Percentiles rank a stretch among this genome's conserved stretches.
Evolutionary conservation across 2,888 invertebrate genomes (phyloP).

Genomic region (Pandemis cinnamomeana): DNA sequence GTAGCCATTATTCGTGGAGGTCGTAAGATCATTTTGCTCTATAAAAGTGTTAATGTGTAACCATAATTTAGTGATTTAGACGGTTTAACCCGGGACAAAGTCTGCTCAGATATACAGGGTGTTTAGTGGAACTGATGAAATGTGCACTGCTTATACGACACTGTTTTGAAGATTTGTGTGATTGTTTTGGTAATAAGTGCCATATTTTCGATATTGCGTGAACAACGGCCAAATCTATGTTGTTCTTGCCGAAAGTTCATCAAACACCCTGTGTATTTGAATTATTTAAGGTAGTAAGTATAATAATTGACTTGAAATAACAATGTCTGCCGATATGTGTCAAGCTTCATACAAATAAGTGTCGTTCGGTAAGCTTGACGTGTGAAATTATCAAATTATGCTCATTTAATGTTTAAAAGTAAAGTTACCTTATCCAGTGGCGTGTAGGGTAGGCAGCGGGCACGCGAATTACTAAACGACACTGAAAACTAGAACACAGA

Average conservation of each 20-base stretch:
- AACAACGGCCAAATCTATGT: not conserved
- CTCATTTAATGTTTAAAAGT: not conserved
- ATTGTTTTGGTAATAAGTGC: not conserved
- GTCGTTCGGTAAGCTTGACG: not conserved
- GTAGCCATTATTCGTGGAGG: slow-evolving; percentile 4
- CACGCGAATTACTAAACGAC: too few species aligned
- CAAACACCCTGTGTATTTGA: not conserved
- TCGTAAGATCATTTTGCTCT: slow-evolving; percentile 7
- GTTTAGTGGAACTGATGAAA: not conserved
- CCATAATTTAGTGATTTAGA: not conserved
- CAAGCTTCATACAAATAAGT: slow-evolving; percentile 5
- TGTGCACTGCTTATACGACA: not conserved
- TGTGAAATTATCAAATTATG: not conserved
- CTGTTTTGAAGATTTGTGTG: not conserved
- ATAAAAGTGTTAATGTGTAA: slow-evolving; percentile 14
- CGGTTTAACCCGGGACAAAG: not conserved
- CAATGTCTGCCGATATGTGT: slow-evolving; percentile 16
- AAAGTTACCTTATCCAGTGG: too few species aligned
- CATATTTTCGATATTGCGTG: not conserved
- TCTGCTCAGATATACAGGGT: slow-evolving; percentile 13
- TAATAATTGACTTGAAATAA: slow-evolving; percentile 4
- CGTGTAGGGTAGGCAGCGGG: too few species aligned
- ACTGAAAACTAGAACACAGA: too few species aligned
- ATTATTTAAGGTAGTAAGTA: not conserved
- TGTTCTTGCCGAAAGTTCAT: not conserved